Base-by-base conservation (phyloP, 2,113 vertebrate genomes). In the Corythoichthys haematopterus region DNA sequence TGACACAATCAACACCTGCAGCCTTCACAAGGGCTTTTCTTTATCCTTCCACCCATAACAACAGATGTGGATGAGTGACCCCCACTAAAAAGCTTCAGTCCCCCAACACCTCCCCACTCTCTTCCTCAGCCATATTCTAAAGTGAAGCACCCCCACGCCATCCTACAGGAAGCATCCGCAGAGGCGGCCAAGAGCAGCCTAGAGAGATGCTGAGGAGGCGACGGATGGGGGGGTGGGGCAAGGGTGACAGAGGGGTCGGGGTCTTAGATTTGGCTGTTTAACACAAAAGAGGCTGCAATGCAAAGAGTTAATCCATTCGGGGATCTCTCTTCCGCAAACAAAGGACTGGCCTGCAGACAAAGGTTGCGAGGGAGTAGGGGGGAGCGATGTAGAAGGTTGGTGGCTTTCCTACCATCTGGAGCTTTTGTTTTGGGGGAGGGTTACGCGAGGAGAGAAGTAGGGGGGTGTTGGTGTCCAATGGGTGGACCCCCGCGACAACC, bases 381-480 rank as follows among this genome's bases (percentile, higher is more conserved):
- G 80, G 85, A 84, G 88, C 82, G 84, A 82, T 62, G 74, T 72
- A 83, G 84, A 82, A 84, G 84, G 72, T 81, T 84, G 88, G 81
- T 85, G 84, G 84, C 87, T 89, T 87, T 90, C 83, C 82, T 84
- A 89, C 91, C 91, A 92, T 91, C 91, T 92, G 91, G 91, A 90
- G 85, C 88, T 89, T 92, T 92, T 91, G 89, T 92, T 89, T 90
- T 82, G 86, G 84, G 78, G 75, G 72, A 81, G 84, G 80, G 63
- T 74, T 62, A 15, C 38, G 55, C 9, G 59, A 43, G 20, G 38
- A 62, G 58, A 40, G 20, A 20, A 64, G 45, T 43, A 10, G 4
- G 43, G 65, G 69, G 70, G 84, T 43, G 78, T 60, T 72, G 76
- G 52, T 69, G 60, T 67, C 63, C 46, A 51, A 65, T 51, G 57